phyloP scores from a whole-genome alignment of 2,113 vertebrate genomes.

The Eurystomus gularis region DNA sequence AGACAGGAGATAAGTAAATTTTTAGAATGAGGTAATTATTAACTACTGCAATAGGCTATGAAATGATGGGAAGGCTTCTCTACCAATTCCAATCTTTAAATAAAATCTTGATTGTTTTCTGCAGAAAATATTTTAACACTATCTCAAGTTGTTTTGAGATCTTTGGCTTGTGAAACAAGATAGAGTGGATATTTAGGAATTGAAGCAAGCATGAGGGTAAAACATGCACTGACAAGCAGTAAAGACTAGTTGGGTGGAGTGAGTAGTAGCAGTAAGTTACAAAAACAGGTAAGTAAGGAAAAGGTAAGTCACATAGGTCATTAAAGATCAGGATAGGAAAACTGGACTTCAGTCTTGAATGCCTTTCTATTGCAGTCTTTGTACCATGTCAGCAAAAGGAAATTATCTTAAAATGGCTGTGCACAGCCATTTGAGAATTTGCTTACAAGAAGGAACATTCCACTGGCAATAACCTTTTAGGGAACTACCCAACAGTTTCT shows the following conservation, averaged over 20 bases:
- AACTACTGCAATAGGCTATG: neutral
- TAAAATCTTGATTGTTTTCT: neutral
- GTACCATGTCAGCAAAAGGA: neutral
- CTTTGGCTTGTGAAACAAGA: neutral
- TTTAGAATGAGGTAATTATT: constrained; percentile 37
- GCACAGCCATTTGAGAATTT: neutral
- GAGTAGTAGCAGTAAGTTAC: neutral
- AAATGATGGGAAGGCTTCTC: neutral
- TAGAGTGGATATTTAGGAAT: neutral
- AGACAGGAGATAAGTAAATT: neutral
- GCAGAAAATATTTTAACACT: neutral
- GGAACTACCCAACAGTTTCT: neutral
- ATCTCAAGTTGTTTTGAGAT: neutral
- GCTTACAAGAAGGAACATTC: neutral
- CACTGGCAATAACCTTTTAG: neutral
- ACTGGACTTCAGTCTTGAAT: constrained; percentile 27
- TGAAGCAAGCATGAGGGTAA: neutral
- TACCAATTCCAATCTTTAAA: neutral
- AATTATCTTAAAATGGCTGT: neutral
- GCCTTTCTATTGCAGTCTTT: neutral
- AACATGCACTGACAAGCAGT: neutral
- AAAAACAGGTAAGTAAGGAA: neutral
- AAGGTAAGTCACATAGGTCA: neutral
- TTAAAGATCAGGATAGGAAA: neutral
- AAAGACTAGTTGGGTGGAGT: neutral